Evolutionary conservation across 2,113 vertebrate species (phyloP).

Genomic region (Abramis brama): DNA sequence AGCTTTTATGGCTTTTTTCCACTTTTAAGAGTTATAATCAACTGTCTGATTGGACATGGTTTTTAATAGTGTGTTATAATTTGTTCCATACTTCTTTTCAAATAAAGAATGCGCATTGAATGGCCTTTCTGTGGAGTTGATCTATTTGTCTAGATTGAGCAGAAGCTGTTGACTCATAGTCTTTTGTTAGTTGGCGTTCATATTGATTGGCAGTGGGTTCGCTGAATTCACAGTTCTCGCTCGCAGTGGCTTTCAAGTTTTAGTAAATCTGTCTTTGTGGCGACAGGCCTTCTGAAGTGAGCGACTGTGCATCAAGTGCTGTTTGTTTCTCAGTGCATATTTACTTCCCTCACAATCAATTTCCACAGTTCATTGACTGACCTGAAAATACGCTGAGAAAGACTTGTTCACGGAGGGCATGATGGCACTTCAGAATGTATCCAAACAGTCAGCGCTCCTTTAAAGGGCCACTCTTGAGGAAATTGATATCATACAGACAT

Average conservation of each 20-base stretch:
- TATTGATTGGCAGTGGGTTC: conserved; percentile 68
- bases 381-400: conserved; percentile 48
- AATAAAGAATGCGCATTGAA: not conserved
- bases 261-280: conserved; percentile 60
- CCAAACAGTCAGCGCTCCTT: not conserved
- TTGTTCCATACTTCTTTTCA: not conserved
- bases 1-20: not conserved
- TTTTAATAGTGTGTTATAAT: conserved; percentile 6
- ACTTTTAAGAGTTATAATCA: conserved; percentile 1
- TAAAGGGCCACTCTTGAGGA: not conserved
- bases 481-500: not conserved
- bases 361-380: conserved; percentile 66
- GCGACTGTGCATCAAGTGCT: conserved; percentile 49
- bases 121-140: conserved; percentile 31
- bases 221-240: conserved; percentile 61
- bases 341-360: conserved; percentile 69
- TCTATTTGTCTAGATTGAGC: conserved; percentile 41
- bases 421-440: conserved; percentile 22
- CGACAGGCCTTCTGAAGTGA: conserved; percentile 55
- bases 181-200: conserved; percentile 53
- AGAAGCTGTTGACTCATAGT: conserved; percentile 44
- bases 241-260: conserved; percentile 55
- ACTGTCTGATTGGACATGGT: conserved; percentile 19
- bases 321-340: conserved; percentile 60
- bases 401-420: conserved; percentile 49